Evolutionary conservation across 2,888 invertebrate genomes (phyloP), one percentile per base, ranked within the genome.

Genomic region (Parascotia fuliginaria): DNA sequence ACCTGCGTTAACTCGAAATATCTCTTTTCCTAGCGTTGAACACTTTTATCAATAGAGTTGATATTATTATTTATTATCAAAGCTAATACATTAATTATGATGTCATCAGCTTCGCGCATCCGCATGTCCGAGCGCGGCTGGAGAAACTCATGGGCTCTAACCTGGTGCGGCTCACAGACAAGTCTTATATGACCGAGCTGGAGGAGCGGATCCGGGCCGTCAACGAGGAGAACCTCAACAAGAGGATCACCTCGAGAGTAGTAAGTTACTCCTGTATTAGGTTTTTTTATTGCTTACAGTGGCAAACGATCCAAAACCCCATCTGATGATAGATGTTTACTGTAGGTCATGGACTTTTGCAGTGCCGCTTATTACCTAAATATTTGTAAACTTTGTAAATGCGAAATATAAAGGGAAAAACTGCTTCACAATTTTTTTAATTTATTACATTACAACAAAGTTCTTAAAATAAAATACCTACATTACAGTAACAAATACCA

Each of bases 61-160:
- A 19, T 19, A 19, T 19, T 19, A 3, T 19, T 19, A 19, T 24
- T 24, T 24, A 24, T 24, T 24, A 1, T 7, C 1, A 24, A 6
- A 1, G 1, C 1, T 24, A 6, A 7, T 24, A 7, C 7, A 6
- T 1, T 24, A 24, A 24, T 24, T 24, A 7, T 24, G 7, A 24
- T 65, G 63, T 42, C 50, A 45, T 1, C 79, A 95, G 95, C 81
- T 95, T 95, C 85, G 89, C 93, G 75, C 93, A 94, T 77, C 94
- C 94, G 31, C 92, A 93, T 73, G 94, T 95, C 50, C 93, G 94
- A 46, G 93, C 94, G 37, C 93, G 94, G 14, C 84, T 95, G 71
- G 95, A 95, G 83, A 93, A 93, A 82, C 92, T 95, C 55, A 95
- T 95, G 95, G 95, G 95, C 42, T 93, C 93, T 16, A 95, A 94